Base-by-base conservation (phyloP, 2,113 vertebrate species). In the Heloderma charlesbogerti region DNA sequence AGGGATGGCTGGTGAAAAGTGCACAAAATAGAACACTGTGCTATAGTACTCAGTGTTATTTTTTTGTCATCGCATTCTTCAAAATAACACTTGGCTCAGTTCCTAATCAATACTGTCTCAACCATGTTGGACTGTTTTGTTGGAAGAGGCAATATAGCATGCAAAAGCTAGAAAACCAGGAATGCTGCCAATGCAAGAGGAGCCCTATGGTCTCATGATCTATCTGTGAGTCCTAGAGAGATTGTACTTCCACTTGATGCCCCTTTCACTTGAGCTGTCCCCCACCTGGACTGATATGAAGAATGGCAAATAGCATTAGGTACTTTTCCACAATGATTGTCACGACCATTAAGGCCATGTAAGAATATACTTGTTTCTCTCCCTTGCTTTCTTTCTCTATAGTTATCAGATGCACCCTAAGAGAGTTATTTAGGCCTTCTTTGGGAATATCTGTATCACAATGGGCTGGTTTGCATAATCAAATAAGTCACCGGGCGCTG, bases 101-200 rank as follows among this genome's bases (percentile, higher is more conserved):
- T 89, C 74, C 74, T 79, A 66, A 89, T 75, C 67, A 84, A 34
- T 84, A 82, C 34, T 37, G 3, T 29, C 48, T 75, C 92, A 91
- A 94, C 18, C 18, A 20, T 57, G 57, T 57, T 57, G 57, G 1
- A 57, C 57, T 57, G 57, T 63, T 86, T 92, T 90, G 95, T 74
- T 84, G 74, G 31, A 48, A 31, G 20, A n/a, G 79, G 40, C 40
- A 88, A 7, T 48, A 12, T 48, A 15, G 9, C 29, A 45, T 34
- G 29, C 69, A 77, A 60, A 63, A 84, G 31, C 8, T 83, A 57
- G 43, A 31, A 15, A 88, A 66, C 18, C 9, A 80, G 16, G 31
- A 34, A 40, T 34, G 40, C 16, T 85, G 40, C 31, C 31, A 63
- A 22, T 80, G 57, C 48, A 9, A 80, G 45, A 79, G 34, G 43